phyloP scores from a whole-genome alignment of 2,888 invertebrate species.

The Acanthoscelides obtectus region DNA sequence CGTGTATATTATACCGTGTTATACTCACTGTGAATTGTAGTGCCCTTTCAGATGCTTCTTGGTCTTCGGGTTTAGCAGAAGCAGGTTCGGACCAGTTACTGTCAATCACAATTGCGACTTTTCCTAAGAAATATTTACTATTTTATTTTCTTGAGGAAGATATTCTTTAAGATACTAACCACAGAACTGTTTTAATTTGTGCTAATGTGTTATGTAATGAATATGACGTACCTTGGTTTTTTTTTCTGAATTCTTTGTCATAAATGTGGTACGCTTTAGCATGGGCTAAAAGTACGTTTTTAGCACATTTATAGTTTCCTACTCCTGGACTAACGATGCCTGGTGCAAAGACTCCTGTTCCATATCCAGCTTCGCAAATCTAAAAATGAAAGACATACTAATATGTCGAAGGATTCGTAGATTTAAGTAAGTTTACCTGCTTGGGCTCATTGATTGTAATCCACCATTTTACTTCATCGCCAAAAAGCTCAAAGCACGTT shows the following conservation, averaged over 20 bases:
- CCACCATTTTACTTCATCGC: conserved; percentile 51
- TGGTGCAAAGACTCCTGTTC: conserved; percentile 32
- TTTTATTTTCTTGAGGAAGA: too few relatives aligned
- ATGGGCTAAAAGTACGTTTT: conserved; percentile 61
- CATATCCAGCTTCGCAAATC: conserved; percentile 38
- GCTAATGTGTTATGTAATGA: neutral
- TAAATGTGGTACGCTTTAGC: conserved; percentile 60
- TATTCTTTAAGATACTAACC: too few relatives aligned
- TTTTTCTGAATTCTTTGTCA: conserved; percentile 50
- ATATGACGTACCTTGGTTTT: conserved; percentile 14
- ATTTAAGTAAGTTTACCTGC: neutral
- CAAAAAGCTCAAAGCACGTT: conserved; percentile 40
- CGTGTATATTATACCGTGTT: too few relatives aligned
- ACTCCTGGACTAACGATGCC: conserved; percentile 43
- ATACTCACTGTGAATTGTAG: conserved; percentile 23
- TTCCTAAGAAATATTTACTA: conserved; percentile 25
- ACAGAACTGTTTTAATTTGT: neutral
- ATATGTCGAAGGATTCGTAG: neutral
- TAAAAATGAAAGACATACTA: too few relatives aligned
- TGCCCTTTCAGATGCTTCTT: conserved; percentile 22
- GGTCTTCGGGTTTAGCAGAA: conserved; percentile 19
- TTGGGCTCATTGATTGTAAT: conserved; percentile 54
- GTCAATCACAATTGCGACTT: conserved; percentile 25
- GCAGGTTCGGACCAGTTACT: conserved; percentile 21
- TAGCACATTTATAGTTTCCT: conserved; percentile 58